A percentile compares a stretch with the other conserved stretches of the same genome.
phyloP scores from a whole-genome alignment of 2,797 vertebrate species.

The Zenarchopterus dispar region DNA sequence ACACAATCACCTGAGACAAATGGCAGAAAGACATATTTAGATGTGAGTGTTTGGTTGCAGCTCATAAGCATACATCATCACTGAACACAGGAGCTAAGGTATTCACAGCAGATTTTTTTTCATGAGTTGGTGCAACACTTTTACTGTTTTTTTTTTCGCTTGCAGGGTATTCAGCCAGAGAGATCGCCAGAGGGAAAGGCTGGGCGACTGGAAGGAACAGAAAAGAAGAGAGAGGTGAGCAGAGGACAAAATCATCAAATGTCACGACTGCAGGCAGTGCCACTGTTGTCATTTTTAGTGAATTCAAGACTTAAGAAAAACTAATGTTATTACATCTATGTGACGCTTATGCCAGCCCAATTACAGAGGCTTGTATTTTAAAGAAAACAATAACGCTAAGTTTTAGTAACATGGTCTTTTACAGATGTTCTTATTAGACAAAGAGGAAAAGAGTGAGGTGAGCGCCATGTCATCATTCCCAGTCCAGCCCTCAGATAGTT shows the following conservation, averaged over 20 bases:
- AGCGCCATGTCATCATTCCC: conserved; percentile 42
- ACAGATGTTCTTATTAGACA: conserved; percentile 32
- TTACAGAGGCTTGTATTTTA: conserved; percentile 7
- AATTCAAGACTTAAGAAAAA: neutral
- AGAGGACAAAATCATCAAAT: neutral
- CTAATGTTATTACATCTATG: neutral
- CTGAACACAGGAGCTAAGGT: neutral
- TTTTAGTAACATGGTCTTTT: conserved; percentile 19
- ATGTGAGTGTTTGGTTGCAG: conserved; percentile 61
- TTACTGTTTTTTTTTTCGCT: conserved; percentile 38
- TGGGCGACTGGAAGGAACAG: conserved; percentile 30
- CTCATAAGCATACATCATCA: neutral
- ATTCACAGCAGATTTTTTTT: conserved; percentile 9
- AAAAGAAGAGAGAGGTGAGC: conserved; percentile 50
- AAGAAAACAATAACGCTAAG: conserved; percentile 1
- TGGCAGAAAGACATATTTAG: conserved; percentile 34
- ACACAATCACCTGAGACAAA: conserved; percentile 64
- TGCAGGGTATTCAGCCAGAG: conserved; percentile 42
- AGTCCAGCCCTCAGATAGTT: conserved; percentile 27
- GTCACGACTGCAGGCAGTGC: neutral
- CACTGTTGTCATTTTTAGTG: neutral
- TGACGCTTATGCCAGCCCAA: neutral
- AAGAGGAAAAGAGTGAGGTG: conserved; percentile 34
- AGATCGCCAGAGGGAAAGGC: conserved; percentile 36
- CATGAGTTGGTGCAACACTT: conserved; percentile 10